Percentiles rank a stretch among this genome's conserved stretches.
Evolutionary conservation across 2,888 invertebrate genomes (phyloP).

Genomic region (Euplexia lucipara): DNA sequence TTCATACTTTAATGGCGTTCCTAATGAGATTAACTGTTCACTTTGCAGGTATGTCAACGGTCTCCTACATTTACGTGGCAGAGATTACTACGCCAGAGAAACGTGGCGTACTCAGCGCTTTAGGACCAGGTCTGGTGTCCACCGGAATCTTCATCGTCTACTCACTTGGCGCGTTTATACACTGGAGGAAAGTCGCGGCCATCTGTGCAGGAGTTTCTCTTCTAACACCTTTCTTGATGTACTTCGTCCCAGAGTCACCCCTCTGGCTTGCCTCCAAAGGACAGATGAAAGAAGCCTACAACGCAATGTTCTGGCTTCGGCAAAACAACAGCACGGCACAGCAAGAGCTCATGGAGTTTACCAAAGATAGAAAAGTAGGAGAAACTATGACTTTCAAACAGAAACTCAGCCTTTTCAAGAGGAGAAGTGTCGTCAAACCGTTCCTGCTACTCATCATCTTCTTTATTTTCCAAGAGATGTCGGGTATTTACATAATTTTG

Average conservation of each 20-base stretch:
- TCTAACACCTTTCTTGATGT: slow-evolving; percentile 90
- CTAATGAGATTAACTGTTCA: slow-evolving; percentile 33
- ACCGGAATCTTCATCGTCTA: slow-evolving; percentile 94
- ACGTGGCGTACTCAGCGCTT: slow-evolving; percentile 93
- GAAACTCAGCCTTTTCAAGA: slow-evolving; percentile 84
- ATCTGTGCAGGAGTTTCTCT: slow-evolving; percentile 91
- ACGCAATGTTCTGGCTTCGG: slow-evolving; percentile 92
- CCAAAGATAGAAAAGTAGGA: slow-evolving; percentile 83
- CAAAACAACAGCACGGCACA: slow-evolving; percentile 92
- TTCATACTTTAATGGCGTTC: slow-evolving; percentile 32
- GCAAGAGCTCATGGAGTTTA: slow-evolving; percentile 92
- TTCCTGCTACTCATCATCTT: slow-evolving; percentile 92
- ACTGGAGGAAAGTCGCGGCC: slow-evolving; percentile 93
- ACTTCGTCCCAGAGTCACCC: slow-evolving; percentile 93
- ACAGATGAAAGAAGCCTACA: slow-evolving; percentile 91
- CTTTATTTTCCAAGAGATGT: slow-evolving; percentile 93
- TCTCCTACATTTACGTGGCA: slow-evolving; percentile 93
- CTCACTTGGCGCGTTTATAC: slow-evolving; percentile 92
- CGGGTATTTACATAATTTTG: slow-evolving; percentile 93
- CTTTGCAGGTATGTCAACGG: slow-evolving; percentile 92
- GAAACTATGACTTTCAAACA: slow-evolving; percentile 82
- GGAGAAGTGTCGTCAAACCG: slow-evolving; percentile 92
- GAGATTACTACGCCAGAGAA: slow-evolving; percentile 93
- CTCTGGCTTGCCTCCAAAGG: slow-evolving; percentile 92
- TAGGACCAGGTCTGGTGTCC: slow-evolving; percentile 93